Evolutionary conservation across 2,888 invertebrate genomes (phyloP).

Genomic region (Lydus trimaculatus): DNA sequence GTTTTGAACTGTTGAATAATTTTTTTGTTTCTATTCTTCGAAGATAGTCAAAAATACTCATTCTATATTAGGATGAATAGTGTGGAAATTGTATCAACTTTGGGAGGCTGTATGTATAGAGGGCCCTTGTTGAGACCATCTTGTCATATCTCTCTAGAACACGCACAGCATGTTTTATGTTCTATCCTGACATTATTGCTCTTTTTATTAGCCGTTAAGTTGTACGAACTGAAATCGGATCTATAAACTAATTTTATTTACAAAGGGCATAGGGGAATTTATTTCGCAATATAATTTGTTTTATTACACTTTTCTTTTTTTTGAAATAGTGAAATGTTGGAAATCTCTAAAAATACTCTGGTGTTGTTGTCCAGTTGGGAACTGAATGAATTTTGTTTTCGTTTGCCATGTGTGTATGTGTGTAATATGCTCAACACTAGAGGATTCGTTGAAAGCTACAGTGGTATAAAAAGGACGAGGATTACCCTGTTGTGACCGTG

Average conservation of each 20-base stretch:
- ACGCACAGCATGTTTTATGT: conserved; percentile 58
- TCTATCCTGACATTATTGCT: conserved; percentile 56
- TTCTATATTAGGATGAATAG: too few species aligned
- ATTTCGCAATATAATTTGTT: conserved; percentile 31
- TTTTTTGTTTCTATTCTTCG: background rate
- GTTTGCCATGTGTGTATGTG: conserved; percentile 18
- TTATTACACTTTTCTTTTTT: conserved; percentile 14
- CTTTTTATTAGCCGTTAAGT: conserved; percentile 59
- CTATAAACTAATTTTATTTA: conserved; percentile 44
- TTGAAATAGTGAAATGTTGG: background rate
- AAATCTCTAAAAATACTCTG: background rate
- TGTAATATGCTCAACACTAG: conserved; percentile 34
- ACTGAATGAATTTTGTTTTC: conserved; percentile 34
- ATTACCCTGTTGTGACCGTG: conserved; percentile 39
- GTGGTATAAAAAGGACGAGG: conserved; percentile 49
- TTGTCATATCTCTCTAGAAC: conserved; percentile 56
- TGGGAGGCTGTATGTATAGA: conserved; percentile 4
- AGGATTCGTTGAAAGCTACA: conserved; percentile 43
- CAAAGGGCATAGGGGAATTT: conserved; percentile 29
- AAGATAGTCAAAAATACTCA: background rate
- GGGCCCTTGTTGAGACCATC: conserved; percentile 37
- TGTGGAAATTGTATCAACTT: background rate
- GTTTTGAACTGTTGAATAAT: conserved; percentile 21
- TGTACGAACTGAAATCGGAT: conserved; percentile 49
- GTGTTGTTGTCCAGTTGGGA: conserved; percentile 12